Base-by-base conservation (phyloP, 1,140 invertebrate genomes). In the Psilanteris sp. region DNA sequence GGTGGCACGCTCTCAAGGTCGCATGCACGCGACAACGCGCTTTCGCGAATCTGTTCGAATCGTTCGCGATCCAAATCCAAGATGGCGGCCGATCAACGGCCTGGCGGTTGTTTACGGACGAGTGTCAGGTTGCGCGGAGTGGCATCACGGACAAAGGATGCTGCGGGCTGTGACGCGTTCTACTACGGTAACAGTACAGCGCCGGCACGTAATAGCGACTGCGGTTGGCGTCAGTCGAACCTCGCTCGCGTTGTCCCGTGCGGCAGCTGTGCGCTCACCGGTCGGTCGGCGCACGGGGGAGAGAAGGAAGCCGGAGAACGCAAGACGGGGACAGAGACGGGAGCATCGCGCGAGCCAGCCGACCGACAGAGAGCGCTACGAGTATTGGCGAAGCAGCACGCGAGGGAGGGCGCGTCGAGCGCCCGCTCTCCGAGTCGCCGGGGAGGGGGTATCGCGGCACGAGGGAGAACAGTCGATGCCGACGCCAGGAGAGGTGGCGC, bases 181-280 rank as follows among this genome's bases (percentile, higher is more conserved):
- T 18, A 29, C 48, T 13, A 72, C 39, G 52, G 26, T 54, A 66
- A 66, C 67, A 68, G 67, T 48, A 62, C 68, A 18, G 46, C 55
- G 48, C 62, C 71, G 71, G 61, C 55, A 72, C 64, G 66, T 54
- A 52, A 66, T 62, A 46, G 62, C 75, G 59, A 77, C 75, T 77
- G 66, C 50, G 64, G 55, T 36, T 57, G 59, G 74, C 74, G 74
- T 72, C 67, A 68, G 61, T 77, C 54, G 71, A 57, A 41, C 52
- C 46, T 67, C 41, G 48, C 48, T 55, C 43, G 52, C 34, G 55
- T 70, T 71, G 70, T 73, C 70, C 74, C 67, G 67, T 50, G 67
- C 62, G 66, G 74, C 74, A 72, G 74, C 74, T 77, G 74, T 77
- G 66, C 72, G 74, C 74, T 77, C 73, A 66, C 68, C 74, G 74